phyloP scores from a whole-genome alignment of 2,113 vertebrate genomes.

The Mohoua ochrocephala region DNA sequence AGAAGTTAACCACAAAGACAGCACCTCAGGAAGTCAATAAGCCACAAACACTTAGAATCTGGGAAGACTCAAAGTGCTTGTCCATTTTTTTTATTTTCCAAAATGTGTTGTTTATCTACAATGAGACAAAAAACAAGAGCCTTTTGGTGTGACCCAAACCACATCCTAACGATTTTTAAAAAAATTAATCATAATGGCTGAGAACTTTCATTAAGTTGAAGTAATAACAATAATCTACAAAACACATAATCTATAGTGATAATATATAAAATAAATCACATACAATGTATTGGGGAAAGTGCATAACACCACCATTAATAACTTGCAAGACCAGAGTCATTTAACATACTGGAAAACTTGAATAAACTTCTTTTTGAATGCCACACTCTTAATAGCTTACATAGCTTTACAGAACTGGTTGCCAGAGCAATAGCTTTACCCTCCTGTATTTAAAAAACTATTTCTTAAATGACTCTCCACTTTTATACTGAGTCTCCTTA shows the following conservation, averaged over 20 bases:
- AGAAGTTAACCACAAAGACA: neutral
- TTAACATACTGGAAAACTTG: neutral
- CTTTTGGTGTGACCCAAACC: neutral
- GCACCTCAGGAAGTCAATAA: neutral
- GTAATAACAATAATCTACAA: neutral
- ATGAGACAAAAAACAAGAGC: neutral
- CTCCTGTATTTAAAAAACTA: neutral
- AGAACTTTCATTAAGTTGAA: neutral
- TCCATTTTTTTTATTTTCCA: neutral
- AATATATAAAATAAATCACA: neutral
- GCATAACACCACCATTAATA: neutral
- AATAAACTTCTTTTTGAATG: neutral
- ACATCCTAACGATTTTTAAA: neutral
- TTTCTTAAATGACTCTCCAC: neutral
- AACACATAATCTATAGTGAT: neutral
- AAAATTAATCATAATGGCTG: neutral
- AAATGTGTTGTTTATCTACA: neutral
- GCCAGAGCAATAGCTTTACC: neutral
- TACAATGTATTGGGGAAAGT: too few species aligned
- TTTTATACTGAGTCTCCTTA: neutral
- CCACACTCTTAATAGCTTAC: neutral
- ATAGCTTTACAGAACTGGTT: neutral
- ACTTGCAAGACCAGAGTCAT: neutral
- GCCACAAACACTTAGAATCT: neutral
- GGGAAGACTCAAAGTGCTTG: neutral